Base-by-base conservation (phyloP, 2,888 invertebrate species). In the Polydrusus cervinus region DNA sequence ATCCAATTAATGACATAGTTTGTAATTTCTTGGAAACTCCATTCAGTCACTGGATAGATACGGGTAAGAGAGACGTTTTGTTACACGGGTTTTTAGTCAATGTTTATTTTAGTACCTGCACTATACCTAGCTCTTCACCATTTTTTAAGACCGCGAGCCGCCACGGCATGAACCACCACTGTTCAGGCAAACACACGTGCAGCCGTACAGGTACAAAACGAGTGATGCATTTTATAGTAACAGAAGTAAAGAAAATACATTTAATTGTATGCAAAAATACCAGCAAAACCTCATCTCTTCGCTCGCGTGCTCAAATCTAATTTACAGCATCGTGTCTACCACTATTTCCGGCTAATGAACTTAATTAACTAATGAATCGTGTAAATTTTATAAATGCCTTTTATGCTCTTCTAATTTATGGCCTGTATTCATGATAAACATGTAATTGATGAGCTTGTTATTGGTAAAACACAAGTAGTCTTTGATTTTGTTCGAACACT, bases 321-420 rank as follows among this genome's bases (percentile, higher is more conserved):
- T 34, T 64, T 64, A 7, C 45, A 47, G 20, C 45, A 65, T 65
- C 34, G 47, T 47, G 25, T 51, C 51, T 51, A 20, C 34, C 38
- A 18, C 34, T 11, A 16, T 20, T 40, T 10, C 43, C 14, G 55
- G 40, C 55, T 68, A 53, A 68, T 45, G 68, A 68, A 38, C 34
- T 68, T 68, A 68, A 68, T 68, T 68, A 68, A 25, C 43, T 57
- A 68, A 68, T 68, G 68, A 51, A 34, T 49, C 68, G 68, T 68
- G 68, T 57, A 43, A 57, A 57, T 40, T 16, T 68, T 38, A 20
- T 68, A 68, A 68, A 38, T 40, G 67, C 55, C 67, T 55, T 55
- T 67, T 67, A 14, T 67, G 55, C 38, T 16, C 18, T 67, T n/a
- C 40, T 40, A 53, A 43, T 68, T 68, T 60, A 38, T 60, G 10